phyloP scores from a whole-genome alignment of 2,113 vertebrate species.

The Bombycilla garrulus region DNA sequence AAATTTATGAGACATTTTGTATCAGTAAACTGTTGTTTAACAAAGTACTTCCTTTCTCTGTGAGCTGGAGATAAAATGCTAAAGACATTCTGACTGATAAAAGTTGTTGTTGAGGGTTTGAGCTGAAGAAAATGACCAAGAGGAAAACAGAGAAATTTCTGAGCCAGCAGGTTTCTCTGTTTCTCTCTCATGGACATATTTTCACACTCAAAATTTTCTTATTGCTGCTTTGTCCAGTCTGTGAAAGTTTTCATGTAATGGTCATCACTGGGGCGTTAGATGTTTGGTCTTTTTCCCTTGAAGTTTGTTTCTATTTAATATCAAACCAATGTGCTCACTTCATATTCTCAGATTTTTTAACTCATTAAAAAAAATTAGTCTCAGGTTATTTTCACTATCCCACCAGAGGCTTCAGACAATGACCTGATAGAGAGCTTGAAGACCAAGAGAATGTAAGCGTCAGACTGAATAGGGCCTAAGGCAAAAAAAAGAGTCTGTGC shows the following conservation, averaged over 20 bases:
- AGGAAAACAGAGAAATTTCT: neutral
- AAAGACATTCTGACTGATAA: neutral
- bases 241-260: neutral
- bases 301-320: neutral
- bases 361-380: neutral
- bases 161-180: neutral
- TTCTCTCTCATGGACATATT: neutral
- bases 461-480: neutral
- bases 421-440: neutral
- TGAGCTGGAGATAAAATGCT: neutral
- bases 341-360: neutral
- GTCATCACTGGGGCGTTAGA: neutral
- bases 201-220: neutral
- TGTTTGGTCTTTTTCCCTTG: neutral
- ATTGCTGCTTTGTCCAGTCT: neutral
- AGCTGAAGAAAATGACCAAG: neutral
- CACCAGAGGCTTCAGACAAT: neutral
- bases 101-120: neutral
- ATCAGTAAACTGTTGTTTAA: neutral
- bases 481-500: neutral
- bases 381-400: neutral
- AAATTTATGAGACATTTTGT: slow-evolving; percentile 8
- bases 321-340: neutral
- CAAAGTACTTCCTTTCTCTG: neutral
- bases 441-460: neutral